Evolutionary conservation across 2,888 invertebrate species (phyloP).

Genomic region (Pseudanteris insignis): DNA sequence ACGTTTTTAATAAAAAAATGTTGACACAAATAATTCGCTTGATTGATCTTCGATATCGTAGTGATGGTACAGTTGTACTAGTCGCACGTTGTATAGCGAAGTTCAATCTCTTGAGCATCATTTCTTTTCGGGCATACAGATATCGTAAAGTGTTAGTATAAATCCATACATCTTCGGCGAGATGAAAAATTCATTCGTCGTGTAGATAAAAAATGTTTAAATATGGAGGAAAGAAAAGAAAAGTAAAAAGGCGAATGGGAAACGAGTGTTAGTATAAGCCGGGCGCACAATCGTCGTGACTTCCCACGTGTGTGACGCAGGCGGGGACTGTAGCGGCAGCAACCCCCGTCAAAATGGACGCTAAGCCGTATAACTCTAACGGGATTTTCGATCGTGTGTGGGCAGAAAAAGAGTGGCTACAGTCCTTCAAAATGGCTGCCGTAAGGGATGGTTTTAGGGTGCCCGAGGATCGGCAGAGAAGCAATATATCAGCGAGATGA

Average conservation of each 20-base stretch:
- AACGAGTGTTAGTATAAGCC: slow-evolving; percentile 17
- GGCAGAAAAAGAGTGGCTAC: slow-evolving; percentile 52
- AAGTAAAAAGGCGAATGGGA: slow-evolving; percentile 16
- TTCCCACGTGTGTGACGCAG: slow-evolving; percentile 41
- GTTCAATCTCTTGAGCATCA: no score
- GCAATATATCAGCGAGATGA: slow-evolving; percentile 63
- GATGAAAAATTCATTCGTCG: not conserved
- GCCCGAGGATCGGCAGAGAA: slow-evolving; percentile 61
- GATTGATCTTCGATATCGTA: no score
- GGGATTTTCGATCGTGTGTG: slow-evolving; percentile 66
- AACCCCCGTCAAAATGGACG: slow-evolving; percentile 66
- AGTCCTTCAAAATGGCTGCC: slow-evolving; percentile 66
- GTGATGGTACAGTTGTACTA: no score
- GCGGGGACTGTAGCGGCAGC: slow-evolving; percentile 43
- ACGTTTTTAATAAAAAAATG: no score
- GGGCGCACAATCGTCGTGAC: slow-evolving; percentile 24
- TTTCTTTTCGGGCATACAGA: no score
- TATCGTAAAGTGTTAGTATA: no score
- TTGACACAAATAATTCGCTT: no score
- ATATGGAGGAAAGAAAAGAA: slow-evolving; percentile 6
- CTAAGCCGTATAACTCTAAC: slow-evolving; percentile 66
- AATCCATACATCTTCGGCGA: no score
- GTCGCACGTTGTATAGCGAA: no score
- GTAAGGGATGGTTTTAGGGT: slow-evolving; percentile 64
- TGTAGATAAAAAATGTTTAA: slow-evolving; percentile 27